Percentiles rank a stretch among this genome's conserved stretches.
phyloP scores from a whole-genome alignment of 2,113 vertebrate genomes.

The Poeciliopsis occidentalis region DNA sequence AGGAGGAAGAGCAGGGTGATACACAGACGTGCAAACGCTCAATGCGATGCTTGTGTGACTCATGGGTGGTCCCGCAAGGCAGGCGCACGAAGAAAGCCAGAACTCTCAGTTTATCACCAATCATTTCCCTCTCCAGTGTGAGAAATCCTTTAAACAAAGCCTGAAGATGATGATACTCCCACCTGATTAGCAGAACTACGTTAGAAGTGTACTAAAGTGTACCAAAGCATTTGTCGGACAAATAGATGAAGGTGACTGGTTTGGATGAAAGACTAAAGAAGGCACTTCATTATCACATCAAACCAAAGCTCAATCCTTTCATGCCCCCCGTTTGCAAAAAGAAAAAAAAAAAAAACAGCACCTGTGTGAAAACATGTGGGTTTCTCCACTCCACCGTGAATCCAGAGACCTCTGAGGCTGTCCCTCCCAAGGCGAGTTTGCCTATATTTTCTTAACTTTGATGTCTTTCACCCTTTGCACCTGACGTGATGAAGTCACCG shows the following conservation, averaged over 20 bases:
- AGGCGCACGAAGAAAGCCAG: slow-evolving; percentile 5
- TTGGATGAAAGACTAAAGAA: slow-evolving; percentile 65
- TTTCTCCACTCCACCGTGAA: slow-evolving; percentile 34
- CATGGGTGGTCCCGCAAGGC: slow-evolving; percentile 16
- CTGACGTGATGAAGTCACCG: slow-evolving; percentile 54
- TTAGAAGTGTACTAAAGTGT: slow-evolving; percentile 21
- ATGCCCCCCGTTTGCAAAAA: slow-evolving; percentile 32
- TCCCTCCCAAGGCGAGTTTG: slow-evolving; percentile 38
- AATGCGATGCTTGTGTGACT: not conserved
- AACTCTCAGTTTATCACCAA: slow-evolving; percentile 10
- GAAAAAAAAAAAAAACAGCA: slow-evolving; percentile 31
- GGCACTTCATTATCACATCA: slow-evolving; percentile 76
- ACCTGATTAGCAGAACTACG: slow-evolving; percentile 20
- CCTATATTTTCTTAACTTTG: slow-evolving; percentile 44
- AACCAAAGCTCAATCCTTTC: slow-evolving; percentile 66
- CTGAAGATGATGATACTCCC: slow-evolving; percentile 20
- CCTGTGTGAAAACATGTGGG: slow-evolving; percentile 47
- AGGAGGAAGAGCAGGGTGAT: slow-evolving; percentile 1
- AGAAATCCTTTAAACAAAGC: slow-evolving; percentile 23
- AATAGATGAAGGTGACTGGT: slow-evolving; percentile 61
- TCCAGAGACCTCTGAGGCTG: slow-evolving; percentile 2
- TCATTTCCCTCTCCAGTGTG: slow-evolving; percentile 2
- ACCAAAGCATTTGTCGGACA: slow-evolving; percentile 65
- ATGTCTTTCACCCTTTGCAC: slow-evolving; percentile 47
- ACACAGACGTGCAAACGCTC: slow-evolving; percentile 15